Evolutionary conservation across 2,113 vertebrate species (phyloP).

Genomic region (Pica pica): DNA sequence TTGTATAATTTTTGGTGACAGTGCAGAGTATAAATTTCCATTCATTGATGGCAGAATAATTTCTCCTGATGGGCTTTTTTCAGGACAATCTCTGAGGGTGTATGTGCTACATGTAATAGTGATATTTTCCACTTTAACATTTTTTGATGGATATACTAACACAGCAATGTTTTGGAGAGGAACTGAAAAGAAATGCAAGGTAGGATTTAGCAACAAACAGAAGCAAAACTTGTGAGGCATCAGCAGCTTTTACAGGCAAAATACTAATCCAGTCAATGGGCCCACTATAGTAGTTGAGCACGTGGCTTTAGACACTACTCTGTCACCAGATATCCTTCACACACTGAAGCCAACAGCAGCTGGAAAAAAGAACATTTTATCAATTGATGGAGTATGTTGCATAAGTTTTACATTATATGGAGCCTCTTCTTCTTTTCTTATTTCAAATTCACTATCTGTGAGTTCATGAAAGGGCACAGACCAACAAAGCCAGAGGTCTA

Average conservation of each 20-base stretch:
- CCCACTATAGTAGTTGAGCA: background rate
- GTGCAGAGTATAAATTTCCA: background rate
- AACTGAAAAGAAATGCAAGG: conserved; percentile 5
- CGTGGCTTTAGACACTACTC: background rate
- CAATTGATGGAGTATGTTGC: background rate
- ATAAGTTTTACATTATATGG: background rate
- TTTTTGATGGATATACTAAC: conserved; percentile 26
- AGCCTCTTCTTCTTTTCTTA: background rate
- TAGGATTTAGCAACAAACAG: background rate
- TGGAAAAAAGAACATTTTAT: background rate
- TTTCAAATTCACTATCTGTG: background rate
- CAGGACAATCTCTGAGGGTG: conserved; percentile 9
- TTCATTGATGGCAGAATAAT: conserved; percentile 8
- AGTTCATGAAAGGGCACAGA: background rate
- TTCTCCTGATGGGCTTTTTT: conserved; percentile 14
- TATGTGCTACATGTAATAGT: conserved; percentile 14
- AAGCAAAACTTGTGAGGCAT: background rate
- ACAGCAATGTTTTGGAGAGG: conserved; percentile 9
- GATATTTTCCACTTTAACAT: conserved; percentile 33
- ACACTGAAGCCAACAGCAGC: background rate
- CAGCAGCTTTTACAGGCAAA: background rate
- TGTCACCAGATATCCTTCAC: background rate
- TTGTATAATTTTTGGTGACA: conserved; percentile 7
- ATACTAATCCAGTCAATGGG: background rate
- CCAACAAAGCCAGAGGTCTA: background rate